These are phyloP conservation scores for Nowickia ferox DNA, from an alignment of 2,888 invertebrate species.

Conservation along the genomic window DNA sequence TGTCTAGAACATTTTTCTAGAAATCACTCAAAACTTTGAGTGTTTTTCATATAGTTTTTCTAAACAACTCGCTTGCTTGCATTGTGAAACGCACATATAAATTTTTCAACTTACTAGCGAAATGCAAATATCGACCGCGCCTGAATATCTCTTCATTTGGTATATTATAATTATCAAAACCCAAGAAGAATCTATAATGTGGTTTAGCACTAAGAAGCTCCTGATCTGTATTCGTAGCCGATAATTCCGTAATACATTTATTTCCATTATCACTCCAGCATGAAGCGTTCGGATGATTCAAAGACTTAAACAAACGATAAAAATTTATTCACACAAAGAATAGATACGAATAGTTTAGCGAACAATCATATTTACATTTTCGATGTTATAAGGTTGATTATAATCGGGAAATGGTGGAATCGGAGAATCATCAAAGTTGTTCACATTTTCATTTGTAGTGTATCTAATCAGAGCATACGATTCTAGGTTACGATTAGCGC, in stretches of 20 bases:
- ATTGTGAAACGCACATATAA: neutral
- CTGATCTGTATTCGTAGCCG: slow-evolving; percentile 68
- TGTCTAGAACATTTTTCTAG: no score
- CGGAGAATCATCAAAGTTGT: neutral
- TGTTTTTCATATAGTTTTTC: no score
- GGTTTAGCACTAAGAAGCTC: slow-evolving; percentile 72
- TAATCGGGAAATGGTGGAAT: slow-evolving; percentile 70
- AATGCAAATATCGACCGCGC: slow-evolving; percentile 74
- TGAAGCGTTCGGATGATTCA: slow-evolving; percentile 77
- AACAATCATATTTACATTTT: slow-evolving; percentile 52
- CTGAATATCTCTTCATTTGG: slow-evolving; percentile 75
- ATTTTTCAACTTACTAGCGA: slow-evolving; percentile 74
- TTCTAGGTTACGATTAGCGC: slow-evolving; percentile 73
- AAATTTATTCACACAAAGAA: neutral
- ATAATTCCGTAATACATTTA: slow-evolving; percentile 74
- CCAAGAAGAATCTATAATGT: slow-evolving; percentile 76
- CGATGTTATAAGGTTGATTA: slow-evolving; percentile 63
- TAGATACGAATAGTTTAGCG: no score
- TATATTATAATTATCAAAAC: slow-evolving; percentile 75
- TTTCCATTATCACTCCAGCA: slow-evolving; percentile 70
- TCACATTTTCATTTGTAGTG: slow-evolving; percentile 43
- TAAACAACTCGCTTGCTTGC: no score
- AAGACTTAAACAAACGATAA: neutral
- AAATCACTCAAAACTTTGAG: no score
- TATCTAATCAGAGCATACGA: slow-evolving; percentile 77